Percentiles rank a stretch among this genome's conserved stretches.
phyloP scores from a whole-genome alignment of 2,113 vertebrate genomes.

The Pluvianellus socialis region DNA sequence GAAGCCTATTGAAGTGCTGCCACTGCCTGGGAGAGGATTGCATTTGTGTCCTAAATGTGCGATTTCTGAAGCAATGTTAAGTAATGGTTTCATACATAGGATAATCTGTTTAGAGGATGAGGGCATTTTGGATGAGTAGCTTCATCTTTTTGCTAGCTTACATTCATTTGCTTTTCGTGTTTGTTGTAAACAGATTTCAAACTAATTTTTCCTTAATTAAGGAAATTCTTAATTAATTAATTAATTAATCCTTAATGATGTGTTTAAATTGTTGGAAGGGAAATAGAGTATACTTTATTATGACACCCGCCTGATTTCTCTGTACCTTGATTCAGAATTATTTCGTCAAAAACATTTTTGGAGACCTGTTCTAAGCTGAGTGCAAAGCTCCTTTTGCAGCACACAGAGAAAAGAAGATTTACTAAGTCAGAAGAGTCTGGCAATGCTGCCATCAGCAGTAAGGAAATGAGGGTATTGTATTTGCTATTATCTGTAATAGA shows the following conservation, averaged over 20 bases:
- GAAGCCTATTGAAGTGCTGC: not conserved
- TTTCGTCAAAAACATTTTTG: not conserved
- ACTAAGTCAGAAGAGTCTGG: not conserved
- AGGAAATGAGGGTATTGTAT: slow-evolving; percentile 43
- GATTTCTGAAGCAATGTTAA: not conserved
- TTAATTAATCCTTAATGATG: no score
- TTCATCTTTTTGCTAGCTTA: not conserved
- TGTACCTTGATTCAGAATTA: not conserved
- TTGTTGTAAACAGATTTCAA: not conserved
- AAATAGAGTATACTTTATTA: not conserved
- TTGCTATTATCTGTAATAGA: slow-evolving; percentile 24
- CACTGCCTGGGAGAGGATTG: not conserved
- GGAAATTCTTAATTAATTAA: no score
- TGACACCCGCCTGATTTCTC: not conserved
- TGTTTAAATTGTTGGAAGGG: not conserved
- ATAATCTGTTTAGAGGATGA: not conserved
- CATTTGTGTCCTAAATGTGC: not conserved
- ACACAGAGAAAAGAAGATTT: not conserved
- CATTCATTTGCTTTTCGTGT: not conserved
- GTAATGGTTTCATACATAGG: not conserved
- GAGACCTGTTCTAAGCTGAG: not conserved
- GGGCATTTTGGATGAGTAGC: not conserved
- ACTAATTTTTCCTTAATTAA: not conserved
- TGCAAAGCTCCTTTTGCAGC: not conserved
- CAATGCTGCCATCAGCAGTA: slow-evolving; percentile 1